Evolutionary conservation across 2,797 vertebrate species (phyloP).

Genomic region (Rhinella marina): DNA sequence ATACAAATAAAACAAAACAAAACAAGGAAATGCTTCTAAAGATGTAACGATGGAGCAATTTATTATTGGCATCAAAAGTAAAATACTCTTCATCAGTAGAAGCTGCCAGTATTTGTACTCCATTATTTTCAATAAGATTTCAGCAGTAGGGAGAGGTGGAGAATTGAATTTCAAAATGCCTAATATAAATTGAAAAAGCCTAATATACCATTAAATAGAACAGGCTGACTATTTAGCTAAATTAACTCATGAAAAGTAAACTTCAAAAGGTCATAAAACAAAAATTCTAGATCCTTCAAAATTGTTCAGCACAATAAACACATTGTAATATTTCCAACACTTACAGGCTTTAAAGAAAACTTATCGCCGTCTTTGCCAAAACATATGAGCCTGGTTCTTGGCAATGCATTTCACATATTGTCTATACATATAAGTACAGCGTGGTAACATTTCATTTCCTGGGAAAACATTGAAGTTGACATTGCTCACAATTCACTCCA

Average conservation of each 20-base stretch:
- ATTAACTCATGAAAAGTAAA: conserved; percentile 2
- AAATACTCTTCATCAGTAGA: neutral
- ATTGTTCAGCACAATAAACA: conserved; percentile 36
- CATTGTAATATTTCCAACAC: conserved; percentile 27
- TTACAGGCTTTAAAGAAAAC: neutral
- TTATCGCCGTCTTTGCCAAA: neutral
- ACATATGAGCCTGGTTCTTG: conserved; percentile 9
- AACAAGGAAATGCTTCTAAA: neutral
- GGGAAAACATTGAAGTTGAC: conserved; percentile 31
- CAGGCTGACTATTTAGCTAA: neutral
- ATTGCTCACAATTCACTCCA: conserved; percentile 41
- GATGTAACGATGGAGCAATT: neutral
- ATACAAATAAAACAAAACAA: neutral
- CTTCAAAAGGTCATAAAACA: conserved; percentile 1
- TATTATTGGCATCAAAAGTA: neutral
- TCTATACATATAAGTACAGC: conserved; percentile 27
- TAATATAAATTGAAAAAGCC: neutral
- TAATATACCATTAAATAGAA: neutral
- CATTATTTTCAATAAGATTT: neutral
- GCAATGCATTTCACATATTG: neutral
- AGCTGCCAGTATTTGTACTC: neutral
- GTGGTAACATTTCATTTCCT: conserved; percentile 53
- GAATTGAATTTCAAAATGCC: neutral
- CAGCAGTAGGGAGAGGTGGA: neutral
- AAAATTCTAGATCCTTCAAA: neutral